Conservation (phyloP, 2,797 vertebrate species). For the Microcaecilia unicolor region DNA sequence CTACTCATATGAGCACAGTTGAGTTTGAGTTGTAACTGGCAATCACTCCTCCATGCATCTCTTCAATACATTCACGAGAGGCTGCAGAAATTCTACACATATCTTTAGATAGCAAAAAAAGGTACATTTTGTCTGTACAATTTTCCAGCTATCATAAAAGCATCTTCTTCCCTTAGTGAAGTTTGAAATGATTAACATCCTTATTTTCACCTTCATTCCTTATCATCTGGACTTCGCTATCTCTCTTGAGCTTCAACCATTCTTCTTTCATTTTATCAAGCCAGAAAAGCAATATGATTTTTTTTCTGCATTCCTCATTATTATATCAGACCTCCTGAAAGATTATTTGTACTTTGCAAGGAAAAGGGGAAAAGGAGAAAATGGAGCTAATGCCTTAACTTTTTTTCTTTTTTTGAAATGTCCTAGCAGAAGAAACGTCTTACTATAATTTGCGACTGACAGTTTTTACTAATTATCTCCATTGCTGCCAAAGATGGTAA, state of each 20-base stretch:
- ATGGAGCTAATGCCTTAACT: background rate
- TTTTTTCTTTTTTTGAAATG: background rate
- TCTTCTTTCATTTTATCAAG: background rate
- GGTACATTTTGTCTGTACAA: background rate
- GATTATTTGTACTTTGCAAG: too few species aligned
- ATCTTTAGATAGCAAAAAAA: background rate
- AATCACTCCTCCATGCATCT: too few species aligned
- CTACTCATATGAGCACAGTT: too few species aligned
- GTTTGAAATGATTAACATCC: background rate
- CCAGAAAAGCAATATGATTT: too few species aligned
- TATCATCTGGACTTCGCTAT: background rate
- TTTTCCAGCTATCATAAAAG: background rate
- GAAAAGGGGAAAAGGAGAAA: background rate
- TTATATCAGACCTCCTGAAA: too few species aligned
- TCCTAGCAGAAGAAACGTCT: slow-evolving; percentile 27
- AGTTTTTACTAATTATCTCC: slow-evolving; percentile 38
- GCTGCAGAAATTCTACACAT: background rate
- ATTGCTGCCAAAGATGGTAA: slow-evolving; percentile 33
- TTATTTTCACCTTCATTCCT: background rate
- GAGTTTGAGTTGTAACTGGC: too few species aligned
- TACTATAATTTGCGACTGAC: slow-evolving; percentile 19
- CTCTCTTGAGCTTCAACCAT: too few species aligned
- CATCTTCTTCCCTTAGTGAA: background rate
- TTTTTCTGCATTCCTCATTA: too few species aligned
- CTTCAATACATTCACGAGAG: background rate